Conservation (phyloP, 2,797 vertebrate genomes). For the Chelmon rostratus region DNA sequence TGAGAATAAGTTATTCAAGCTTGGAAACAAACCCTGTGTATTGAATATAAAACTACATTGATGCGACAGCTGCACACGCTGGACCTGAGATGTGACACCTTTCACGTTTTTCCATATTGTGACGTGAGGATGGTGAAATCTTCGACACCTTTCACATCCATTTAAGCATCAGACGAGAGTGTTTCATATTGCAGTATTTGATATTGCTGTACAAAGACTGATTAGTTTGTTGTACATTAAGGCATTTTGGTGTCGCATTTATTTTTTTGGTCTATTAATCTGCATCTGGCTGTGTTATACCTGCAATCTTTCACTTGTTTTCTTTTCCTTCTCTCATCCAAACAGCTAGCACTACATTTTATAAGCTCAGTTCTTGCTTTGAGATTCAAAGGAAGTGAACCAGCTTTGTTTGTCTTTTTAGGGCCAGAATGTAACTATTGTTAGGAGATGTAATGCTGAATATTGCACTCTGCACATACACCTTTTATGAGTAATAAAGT, state of each 20-base stretch:
- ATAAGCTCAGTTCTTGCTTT: background rate
- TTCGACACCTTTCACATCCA: constrained; percentile 5
- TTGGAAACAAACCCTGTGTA: background rate
- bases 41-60: background rate
- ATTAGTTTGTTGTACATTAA: background rate
- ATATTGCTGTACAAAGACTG: background rate
- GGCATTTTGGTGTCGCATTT: background rate
- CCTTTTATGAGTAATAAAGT: background rate
- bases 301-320: background rate
- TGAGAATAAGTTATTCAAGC: background rate
- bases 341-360: background rate
- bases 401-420: background rate
- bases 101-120: background rate
- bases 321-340: background rate
- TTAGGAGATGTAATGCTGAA: background rate
- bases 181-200: background rate
- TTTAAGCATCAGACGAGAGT: background rate
- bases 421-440: too few species aligned
- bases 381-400: background rate
- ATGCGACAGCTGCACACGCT: background rate
- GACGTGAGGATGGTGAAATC: background rate
- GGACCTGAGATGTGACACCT: background rate
- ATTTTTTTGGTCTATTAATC: background rate
- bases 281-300: background rate
- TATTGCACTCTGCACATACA: background rate